Evolutionary conservation across 2,797 vertebrate species (phyloP).

Genomic region (Intellagama lesueurii): DNA sequence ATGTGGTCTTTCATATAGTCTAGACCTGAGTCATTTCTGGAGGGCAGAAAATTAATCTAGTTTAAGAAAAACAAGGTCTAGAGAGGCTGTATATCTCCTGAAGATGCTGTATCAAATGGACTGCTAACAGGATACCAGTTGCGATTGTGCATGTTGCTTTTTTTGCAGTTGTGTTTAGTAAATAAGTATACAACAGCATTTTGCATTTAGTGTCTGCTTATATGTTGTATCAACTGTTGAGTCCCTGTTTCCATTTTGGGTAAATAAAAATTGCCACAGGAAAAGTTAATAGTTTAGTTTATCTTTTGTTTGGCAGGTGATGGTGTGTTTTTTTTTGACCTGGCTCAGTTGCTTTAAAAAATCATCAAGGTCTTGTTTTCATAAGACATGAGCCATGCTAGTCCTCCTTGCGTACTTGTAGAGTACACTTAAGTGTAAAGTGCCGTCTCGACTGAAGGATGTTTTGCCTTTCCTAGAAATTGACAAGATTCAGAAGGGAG

Average conservation of each 20-base stretch:
- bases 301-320: not conserved
- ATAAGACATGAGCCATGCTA: no score
- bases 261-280: not conserved
- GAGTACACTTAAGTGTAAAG: not conserved
- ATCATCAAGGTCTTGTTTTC: not conserved
- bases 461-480: constrained; percentile 85
- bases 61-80: not conserved
- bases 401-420: not conserved
- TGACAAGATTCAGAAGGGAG: constrained; percentile 94
- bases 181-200: not conserved
- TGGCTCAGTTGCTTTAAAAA: not conserved
- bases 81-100: not conserved
- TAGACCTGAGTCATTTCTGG: no score
- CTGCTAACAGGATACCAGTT: not conserved
- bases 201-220: not conserved
- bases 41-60: not conserved
- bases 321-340: not conserved
- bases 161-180: not conserved
- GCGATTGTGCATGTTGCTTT: not conserved
- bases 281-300: not conserved
- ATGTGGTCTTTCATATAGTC: no score
- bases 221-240: not conserved
- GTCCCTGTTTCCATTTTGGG: not conserved
- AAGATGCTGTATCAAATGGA: not conserved
- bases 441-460: constrained; percentile 48